Base-by-base conservation (phyloP, 2,113 vertebrate species). In the Phoxinus phoxinus region DNA sequence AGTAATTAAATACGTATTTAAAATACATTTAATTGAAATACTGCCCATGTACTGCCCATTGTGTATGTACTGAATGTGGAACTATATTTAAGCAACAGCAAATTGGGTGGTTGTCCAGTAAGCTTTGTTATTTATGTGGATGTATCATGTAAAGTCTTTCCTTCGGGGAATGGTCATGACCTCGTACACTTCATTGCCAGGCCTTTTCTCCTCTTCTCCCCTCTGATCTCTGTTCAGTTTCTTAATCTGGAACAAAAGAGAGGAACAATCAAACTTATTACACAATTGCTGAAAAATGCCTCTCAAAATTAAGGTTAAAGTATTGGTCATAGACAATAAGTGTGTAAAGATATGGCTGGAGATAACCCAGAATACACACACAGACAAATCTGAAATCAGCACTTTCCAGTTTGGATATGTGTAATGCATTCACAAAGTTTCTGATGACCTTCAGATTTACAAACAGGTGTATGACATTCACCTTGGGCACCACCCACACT, bases 401-500 rank as follows among this genome's bases (percentile, higher is more conserved):
- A 61, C 6, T 79, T 56, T 79, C 3, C 32, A 10, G 30, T 59
- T n/a, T 41, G 11, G 11, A 78, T 32, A 9, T 41, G 56, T 17
- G 41, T 3, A 73, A 73, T 44, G 69, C 10, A 72, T 44, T 72
- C 44, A 72, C 35, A n/a, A 25, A 46, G 35, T 44, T 25, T 44
- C 2, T n/a, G 6, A 73, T 3, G 12, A 46, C 1, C 32, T 69
- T 69, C 30, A 8, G 65, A 69, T 69, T 35, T 35, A 37, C 15
- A 69, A 32, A 37, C 8, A 37, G 15, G 30, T 69, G 41, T 48
- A 27, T 56, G 48, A 53, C 7, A 77, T 56, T 85, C 21, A 86
- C 85, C 84, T 86, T 86, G 25, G 76, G 77, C 3, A 61, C 23
- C 10, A 81, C 0, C 77, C 77, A 86, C 84, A 86, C 51, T 23